Percentiles rank a stretch among this genome's conserved stretches.
Evolutionary conservation across 2,113 vertebrate genomes (phyloP).

Genomic region (Pomatostomus ruficeps): DNA sequence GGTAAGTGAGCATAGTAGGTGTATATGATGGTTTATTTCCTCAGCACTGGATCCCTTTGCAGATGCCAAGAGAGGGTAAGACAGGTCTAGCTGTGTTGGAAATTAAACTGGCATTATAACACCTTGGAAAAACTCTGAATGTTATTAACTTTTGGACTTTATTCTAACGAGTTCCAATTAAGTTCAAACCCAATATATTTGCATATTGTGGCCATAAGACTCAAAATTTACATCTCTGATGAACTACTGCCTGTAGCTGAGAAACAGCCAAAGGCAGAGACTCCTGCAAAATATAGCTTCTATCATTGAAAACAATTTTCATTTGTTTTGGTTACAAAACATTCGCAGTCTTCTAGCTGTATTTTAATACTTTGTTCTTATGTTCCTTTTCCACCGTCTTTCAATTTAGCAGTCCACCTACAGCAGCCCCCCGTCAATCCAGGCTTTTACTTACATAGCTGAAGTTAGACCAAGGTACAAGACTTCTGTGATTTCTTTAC

Average conservation of each 20-base stretch:
- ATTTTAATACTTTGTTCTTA: background rate
- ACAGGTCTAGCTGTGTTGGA: background rate
- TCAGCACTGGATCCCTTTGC: background rate
- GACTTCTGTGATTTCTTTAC: background rate
- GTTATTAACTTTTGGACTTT: background rate
- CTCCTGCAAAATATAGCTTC: background rate
- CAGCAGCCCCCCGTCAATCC: background rate
- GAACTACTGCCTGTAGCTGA: background rate
- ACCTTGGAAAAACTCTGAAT: background rate
- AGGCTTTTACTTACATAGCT: background rate
- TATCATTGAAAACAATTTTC: background rate
- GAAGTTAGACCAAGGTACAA: background rate
- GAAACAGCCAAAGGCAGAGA: background rate
- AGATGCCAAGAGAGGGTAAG: background rate
- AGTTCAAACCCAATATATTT: background rate
- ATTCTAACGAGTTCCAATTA: background rate
- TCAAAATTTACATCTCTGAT: background rate
- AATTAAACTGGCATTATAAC: background rate
- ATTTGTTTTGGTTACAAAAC: background rate
- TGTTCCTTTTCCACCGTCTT: background rate
- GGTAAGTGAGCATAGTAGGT: background rate
- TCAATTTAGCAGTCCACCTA: background rate
- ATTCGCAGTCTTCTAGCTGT: background rate
- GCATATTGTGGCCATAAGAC: background rate
- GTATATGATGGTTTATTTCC: background rate